Evolutionary conservation across 2,113 vertebrate species (phyloP).

Genomic region (Fukomys damarensis): DNA sequence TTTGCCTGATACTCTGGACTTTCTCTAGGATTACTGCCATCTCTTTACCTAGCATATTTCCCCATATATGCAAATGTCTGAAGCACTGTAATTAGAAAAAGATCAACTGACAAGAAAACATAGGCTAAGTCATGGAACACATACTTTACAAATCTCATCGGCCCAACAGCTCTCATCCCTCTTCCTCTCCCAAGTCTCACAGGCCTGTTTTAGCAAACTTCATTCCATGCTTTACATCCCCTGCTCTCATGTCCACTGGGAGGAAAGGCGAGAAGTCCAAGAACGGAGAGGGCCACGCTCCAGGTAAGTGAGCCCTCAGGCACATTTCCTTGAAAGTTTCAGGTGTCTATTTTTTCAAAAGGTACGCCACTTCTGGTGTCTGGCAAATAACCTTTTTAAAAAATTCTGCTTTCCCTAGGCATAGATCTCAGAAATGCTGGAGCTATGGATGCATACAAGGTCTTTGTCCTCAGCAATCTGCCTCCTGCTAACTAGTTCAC

Average conservation of each 20-base stretch:
- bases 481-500: not conserved
- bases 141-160: not conserved
- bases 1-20: not conserved
- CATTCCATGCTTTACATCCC: not conserved
- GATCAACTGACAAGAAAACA: not conserved
- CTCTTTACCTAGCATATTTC: not conserved
- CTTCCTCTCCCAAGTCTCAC: not conserved
- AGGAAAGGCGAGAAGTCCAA: not conserved
- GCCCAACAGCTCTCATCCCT: not conserved
- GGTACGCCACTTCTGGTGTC: not conserved
- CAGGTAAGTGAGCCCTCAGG: not conserved
- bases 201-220: not conserved
- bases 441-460: not conserved
- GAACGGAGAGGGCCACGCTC: not conserved
- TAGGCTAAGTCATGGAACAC: not conserved
- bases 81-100: not conserved
- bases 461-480: not conserved
- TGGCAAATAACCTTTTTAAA: slow-evolving; percentile 2
- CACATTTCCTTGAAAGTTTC: not conserved
- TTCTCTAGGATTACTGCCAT: not conserved
- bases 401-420: not conserved
- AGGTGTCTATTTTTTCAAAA: not conserved
- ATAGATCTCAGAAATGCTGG: not conserved
- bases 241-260: not conserved
- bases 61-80: not conserved